Evolutionary conservation across 2,113 vertebrate genomes (phyloP), one percentile per base, ranked within the genome.

Genomic region (Ameiurus melas): DNA sequence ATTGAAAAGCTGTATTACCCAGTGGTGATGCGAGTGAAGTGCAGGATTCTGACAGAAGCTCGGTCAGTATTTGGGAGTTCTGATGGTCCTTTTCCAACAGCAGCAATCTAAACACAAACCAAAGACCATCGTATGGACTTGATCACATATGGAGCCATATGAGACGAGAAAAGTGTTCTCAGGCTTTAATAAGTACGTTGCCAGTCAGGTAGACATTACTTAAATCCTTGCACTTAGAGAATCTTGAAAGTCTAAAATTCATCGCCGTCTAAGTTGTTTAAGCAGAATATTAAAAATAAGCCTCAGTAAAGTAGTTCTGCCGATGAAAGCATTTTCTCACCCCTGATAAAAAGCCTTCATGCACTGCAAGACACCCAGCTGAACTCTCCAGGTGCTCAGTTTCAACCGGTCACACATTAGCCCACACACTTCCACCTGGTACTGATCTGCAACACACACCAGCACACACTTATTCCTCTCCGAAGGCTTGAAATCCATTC

Each of bases 311-410:
- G 43, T 47, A 47, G 43, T 47, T 7, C 43, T 47, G 43, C 43
- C 43, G 5, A 47, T 47, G 7, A 20, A 55, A 36, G 25, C 33
- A 22, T 53, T 71, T 39, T 33, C 73, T 81, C 20, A 91, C 90
- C 88, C 25, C 14, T 89, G 70, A 80, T 84, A 89, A 85, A 96
- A 99, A 13, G 95, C 94, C 89, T 97, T 99, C 98, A 99, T 98
- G 73, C 96, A 95, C 89, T 98, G 97, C 0, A 99, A 94, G 30
- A 97, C 97, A 51, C 93, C 96, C 0, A 99, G 94, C 93, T 99
- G 98, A 17, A 99, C 97, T 82, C 97, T 98, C 98, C 98, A 99
- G 0, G 97, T 99, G 94, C 98, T 98, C 80, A 97, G 96, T 88
- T 97, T 97, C 86, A 99, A 94, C 78, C 95, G 95, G 17, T 97